Evolutionary conservation across 2,888 invertebrate species (phyloP), one percentile per base, ranked within the genome.

Genomic region (Steinernema hermaphroditum): DNA sequence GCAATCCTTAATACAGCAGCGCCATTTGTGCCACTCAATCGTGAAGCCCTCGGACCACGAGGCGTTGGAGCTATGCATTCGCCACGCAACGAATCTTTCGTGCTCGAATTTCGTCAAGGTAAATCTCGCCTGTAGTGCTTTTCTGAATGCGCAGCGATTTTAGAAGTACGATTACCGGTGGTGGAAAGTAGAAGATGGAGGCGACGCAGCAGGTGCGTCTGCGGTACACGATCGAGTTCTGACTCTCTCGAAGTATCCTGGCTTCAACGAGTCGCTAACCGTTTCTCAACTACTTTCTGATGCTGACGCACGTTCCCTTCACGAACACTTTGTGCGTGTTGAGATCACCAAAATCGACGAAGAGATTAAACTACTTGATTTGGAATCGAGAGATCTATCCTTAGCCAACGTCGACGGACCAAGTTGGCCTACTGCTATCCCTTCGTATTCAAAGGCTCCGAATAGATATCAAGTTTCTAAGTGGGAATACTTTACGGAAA

Each of bases 401-500:
- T 87, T 69, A 85, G 88, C 43, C 70, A 88, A 88, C 16, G 90
- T 90, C 0, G 87, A 87, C 9, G 88, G 88, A 46, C 81, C 88
- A 1, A 87, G 89, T 4, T 94, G 93, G 93, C 93, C 93, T 0
- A 87, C 92, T 57, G 93, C 92, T 72, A 91, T 91, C 77, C 90
- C 91, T 74, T 88, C 90, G 41, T 90, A 90, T 0, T 91, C 90
- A 76, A 90, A 90, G 77, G 92, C 93, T 1, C 89, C 90, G 16
- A 91, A 91, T 70, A 90, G 94, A 81, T 84, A 83, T 74, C 84
- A 84, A 70, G 82, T 81, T 77, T 90, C 93, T 68, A 91, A 91
- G 54, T 96, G 94, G 93, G 91, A 92, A 71, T 91, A 92, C 86
- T 92, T 96, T 87, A 95, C 94, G 86, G 90, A 90, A 76, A 92